phyloP scores from a whole-genome alignment of 2,113 vertebrate species.

The Shinisaurus crocodilurus region DNA sequence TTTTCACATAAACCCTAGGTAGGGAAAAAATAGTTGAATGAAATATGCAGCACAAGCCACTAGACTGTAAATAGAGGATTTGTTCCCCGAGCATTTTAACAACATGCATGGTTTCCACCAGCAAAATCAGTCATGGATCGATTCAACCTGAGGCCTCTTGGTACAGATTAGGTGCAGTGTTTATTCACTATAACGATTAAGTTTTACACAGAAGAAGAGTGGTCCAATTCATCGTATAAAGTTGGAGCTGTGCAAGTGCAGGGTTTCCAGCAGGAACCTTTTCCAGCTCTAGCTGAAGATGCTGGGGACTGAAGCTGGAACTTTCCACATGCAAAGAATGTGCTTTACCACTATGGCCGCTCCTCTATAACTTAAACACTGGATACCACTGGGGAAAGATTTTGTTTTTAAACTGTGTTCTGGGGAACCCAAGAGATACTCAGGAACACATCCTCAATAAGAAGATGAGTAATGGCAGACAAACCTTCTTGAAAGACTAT shows the following conservation, averaged over 20 bases:
- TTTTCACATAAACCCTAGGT: neutral
- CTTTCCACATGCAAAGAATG: neutral
- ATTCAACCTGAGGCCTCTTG: neutral
- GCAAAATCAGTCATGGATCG: neutral
- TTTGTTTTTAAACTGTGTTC: neutral
- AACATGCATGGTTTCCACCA: neutral
- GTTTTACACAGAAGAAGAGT: neutral
- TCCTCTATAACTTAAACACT: neutral
- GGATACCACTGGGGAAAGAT: neutral
- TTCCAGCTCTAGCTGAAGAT: neutral
- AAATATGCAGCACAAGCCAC: neutral
- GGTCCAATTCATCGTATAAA: neutral
- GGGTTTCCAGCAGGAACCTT: neutral
- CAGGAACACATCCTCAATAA: neutral
- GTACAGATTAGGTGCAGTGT: neutral
- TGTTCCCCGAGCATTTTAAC: neutral
- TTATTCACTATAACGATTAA: neutral
- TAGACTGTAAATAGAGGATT: neutral
- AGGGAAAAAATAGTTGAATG: accelerated
- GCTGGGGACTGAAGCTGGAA: neutral
- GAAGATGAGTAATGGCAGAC: too few relatives aligned
- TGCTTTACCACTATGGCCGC: neutral
- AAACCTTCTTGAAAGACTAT: too few relatives aligned
- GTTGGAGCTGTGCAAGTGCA: neutral
- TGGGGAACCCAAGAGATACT: neutral